Percentiles rank a stretch among this genome's conserved stretches.
phyloP scores from a whole-genome alignment of 2,888 invertebrate species.

The Tenthredo scrophulariae region DNA sequence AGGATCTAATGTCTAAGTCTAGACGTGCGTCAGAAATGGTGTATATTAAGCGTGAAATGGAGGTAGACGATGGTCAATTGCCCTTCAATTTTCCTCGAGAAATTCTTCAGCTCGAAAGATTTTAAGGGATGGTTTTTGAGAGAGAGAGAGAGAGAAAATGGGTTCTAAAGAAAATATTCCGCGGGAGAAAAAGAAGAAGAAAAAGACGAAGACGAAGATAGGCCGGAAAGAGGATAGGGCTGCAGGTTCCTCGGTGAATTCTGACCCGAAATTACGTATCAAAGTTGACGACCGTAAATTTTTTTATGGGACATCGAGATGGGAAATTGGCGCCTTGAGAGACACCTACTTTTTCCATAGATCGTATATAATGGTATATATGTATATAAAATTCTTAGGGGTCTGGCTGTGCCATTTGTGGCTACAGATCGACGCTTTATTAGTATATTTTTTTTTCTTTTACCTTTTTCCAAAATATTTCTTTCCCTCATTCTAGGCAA shows the following conservation, averaged over 20 bases:
- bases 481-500: not conserved
- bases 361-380: not conserved
- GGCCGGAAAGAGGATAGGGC: not conserved
- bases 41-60: conserved; percentile 14
- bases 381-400: not conserved
- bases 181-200: not conserved
- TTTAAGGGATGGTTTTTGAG: not conserved
- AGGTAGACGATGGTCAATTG: conserved; percentile 1
- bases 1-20: not conserved
- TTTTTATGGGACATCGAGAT: conserved; percentile 22
- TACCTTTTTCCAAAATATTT: not conserved
- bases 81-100: not conserved
- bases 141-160: not conserved
- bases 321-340: conserved; percentile 21
- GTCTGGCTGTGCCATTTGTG: not conserved
- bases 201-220: not conserved
- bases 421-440: not conserved
- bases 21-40: not conserved
- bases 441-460: not conserved
- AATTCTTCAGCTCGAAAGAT: conserved; percentile 14
- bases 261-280: conserved; percentile 40
- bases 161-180: not conserved
- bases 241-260: not conserved
- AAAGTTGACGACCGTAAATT: conserved; percentile 41
- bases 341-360: not conserved